phyloP scores from a whole-genome alignment of 1,140 invertebrate species.

The Microvelia longipes region DNA sequence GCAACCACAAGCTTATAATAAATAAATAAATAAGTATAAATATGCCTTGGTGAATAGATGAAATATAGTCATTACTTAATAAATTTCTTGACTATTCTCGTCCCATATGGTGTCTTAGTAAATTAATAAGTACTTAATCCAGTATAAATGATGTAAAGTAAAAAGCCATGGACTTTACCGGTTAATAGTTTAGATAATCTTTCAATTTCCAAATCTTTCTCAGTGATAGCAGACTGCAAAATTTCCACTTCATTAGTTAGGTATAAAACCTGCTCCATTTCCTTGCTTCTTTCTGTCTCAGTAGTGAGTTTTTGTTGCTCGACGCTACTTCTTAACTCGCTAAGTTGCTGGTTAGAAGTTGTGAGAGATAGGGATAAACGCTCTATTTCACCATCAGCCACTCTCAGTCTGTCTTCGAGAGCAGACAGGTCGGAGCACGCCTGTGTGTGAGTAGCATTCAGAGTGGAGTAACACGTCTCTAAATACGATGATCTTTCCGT shows the following conservation, averaged over 20 bases:
- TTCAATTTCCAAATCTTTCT: conserved; percentile 25
- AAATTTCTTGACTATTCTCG: no score
- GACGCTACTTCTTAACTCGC: not conserved
- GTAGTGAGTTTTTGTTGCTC: not conserved
- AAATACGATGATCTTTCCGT: not conserved
- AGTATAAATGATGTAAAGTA: no score
- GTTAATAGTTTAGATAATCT: conserved; percentile 3
- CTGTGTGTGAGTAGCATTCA: not conserved
- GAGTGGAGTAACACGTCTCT: not conserved
- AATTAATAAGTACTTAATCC: no score
- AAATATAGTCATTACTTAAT: no score
- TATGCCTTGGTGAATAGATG: no score
- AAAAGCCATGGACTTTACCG: no score
- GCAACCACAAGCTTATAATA: no score
- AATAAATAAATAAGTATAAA: no score
- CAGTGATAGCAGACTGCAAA: conserved; percentile 17
- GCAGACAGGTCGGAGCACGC: not conserved
- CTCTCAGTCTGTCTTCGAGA: not conserved
- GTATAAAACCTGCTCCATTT: conserved; percentile 20
- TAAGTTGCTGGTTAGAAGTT: not conserved
- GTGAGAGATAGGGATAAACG: not conserved
- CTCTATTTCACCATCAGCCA: not conserved
- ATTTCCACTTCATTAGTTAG: conserved; percentile 17
- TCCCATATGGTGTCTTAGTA: no score
- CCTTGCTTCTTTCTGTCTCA: conserved; percentile 22